Base-by-base conservation (phyloP, 2,797 vertebrate species). In the Acrocephalus scirpaceus region DNA sequence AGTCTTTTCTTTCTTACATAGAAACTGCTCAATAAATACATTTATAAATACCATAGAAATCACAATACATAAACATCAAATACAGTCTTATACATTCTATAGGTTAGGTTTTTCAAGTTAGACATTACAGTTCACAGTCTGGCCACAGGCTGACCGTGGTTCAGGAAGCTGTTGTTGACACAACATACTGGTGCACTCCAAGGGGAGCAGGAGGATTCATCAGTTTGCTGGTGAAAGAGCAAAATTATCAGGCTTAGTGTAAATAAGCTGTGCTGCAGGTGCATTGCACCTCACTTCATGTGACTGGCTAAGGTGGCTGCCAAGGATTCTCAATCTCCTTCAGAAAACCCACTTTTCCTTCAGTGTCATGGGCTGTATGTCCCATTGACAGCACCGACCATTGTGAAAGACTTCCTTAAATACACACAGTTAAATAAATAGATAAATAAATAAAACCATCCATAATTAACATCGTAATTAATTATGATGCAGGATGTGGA, bases 121-220 rank as follows among this genome's bases (percentile, higher is more conserved):
- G 56, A 66, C 50, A 10, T 69, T 56, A 27, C 34, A 86, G 47
- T 60, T 69, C 69, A 38, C 60, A 61, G 75, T n/a, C 42, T n/a
- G 69, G 72, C 58, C 53, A 62, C 58, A 11, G 88, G 80, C 83
- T 60, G 74, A 42, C 80, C 1, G 16, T 29, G 54, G 16, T 9
- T 84, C 38, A 56, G 54, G 45, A 62, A 17, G 15, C 71, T 86
- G 66, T 26, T 95, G 93, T 94, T 96, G 84, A 97, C 94, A 92
- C 95, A 97, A 88, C 93, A 93, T 94, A 96, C 94, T 12, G 38
- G 57, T 15, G 54, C 29, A 36, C 92, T 93, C 88, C 94, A 88
- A 88, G 60, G 57, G 94, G 92, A 97, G 92, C 77, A 86, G 83
- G 77, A 87, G 74, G 58, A 60, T 58, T 80, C 38, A 11, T 18